A percentile compares a stretch with the other conserved stretches of the same genome.
These are phyloP conservation scores for Drosophila paulistorum DNA, from an alignment of 1,140 invertebrate genomes.

Conservation along the genomic window DNA sequence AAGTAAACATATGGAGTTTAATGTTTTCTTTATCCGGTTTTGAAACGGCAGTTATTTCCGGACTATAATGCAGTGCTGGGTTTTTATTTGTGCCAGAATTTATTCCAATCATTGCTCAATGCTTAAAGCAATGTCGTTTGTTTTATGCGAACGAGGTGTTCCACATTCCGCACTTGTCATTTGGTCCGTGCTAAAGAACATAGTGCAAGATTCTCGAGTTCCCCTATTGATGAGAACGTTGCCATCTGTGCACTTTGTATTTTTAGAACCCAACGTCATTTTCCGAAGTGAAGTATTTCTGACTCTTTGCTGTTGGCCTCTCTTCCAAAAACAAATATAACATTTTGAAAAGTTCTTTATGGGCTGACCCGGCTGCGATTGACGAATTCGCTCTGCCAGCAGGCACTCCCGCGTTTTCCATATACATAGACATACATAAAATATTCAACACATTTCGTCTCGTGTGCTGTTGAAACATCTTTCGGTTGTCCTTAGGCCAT, in stretches of 20 bases:
- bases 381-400: neutral
- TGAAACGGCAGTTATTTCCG: too few species aligned
- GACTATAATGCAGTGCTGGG: too few species aligned
- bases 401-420: neutral
- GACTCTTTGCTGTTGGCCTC: neutral
- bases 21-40: too few species aligned
- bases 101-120: too few species aligned
- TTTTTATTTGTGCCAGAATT: too few species aligned
- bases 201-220: neutral
- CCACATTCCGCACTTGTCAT: neutral
- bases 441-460: too few species aligned
- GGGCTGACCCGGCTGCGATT: conserved; percentile 21
- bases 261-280: conserved; percentile 21
- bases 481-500: neutral
- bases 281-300: conserved; percentile 18
- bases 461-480: neutral
- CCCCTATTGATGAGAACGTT: neutral
- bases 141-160: neutral
- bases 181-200: neutral
- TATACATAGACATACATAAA: too few species aligned
- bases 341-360: conserved; percentile 31
- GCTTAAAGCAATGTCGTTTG: neutral
- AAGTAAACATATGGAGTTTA: too few species aligned
- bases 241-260: neutral
- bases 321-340: neutral